Evolutionary conservation across 1,140 invertebrate species (phyloP).

Genomic region (Drosophila triauraria): DNA sequence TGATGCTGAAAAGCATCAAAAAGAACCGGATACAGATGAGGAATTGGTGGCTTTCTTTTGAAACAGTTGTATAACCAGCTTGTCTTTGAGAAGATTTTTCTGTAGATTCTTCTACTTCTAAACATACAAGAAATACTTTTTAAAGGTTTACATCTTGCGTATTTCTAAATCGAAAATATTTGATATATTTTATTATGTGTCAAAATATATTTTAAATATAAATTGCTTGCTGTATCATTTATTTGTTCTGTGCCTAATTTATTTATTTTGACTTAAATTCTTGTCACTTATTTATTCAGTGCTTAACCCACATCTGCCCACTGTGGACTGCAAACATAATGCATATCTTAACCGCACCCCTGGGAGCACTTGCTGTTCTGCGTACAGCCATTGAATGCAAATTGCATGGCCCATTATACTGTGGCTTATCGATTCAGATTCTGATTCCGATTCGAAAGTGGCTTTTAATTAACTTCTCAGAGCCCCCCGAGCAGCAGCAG

Average conservation of each 20-base stretch:
- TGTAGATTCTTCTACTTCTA: too few relatives aligned
- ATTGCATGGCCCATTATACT: constrained; percentile 20
- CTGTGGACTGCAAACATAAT: constrained; percentile 2
- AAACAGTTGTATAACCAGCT: too few relatives aligned
- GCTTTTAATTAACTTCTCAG: constrained; percentile 44
- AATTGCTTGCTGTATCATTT: too few relatives aligned
- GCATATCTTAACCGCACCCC: constrained; percentile 26
- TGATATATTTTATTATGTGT: too few relatives aligned
- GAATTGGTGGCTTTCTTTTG: too few relatives aligned
- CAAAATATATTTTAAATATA: too few relatives aligned
- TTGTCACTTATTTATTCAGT: not conserved
- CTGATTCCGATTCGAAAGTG: constrained; percentile 40
- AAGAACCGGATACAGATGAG: too few relatives aligned
- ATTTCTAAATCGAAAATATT: too few relatives aligned
- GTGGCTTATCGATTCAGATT: constrained; percentile 40
- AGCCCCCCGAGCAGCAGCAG: not conserved
- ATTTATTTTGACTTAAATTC: not conserved
- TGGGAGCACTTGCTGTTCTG: constrained; percentile 20
- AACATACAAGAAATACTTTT: not conserved
- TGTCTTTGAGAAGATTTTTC: too few relatives aligned
- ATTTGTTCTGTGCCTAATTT: too few relatives aligned
- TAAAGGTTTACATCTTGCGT: not conserved
- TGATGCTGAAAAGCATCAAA: too few relatives aligned
- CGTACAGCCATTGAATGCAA: constrained; percentile 38
- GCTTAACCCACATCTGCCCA: not conserved